Evolutionary conservation across 1,140 invertebrate genomes (phyloP).

Genomic region (Dreissena rostriformis): DNA sequence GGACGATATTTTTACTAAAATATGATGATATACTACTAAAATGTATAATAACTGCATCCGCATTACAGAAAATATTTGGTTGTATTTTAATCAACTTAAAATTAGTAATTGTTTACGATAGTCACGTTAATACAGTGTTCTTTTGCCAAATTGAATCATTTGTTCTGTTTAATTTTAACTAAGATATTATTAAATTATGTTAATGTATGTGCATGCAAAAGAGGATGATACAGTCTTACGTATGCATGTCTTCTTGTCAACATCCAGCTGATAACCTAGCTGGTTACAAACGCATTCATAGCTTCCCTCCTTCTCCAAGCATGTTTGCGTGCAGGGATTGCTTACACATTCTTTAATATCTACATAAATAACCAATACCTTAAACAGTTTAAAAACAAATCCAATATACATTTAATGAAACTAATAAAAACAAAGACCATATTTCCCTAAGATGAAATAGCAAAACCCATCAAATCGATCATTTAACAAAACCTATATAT

Average conservation of each 20-base stretch:
- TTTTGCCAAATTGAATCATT: neutral
- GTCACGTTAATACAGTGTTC: neutral
- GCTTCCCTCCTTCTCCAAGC: slow-evolving; percentile 14
- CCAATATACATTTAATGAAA: too few relatives aligned
- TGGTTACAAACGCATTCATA: slow-evolving; percentile 36
- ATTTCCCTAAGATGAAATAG: too few relatives aligned
- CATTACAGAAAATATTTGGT: neutral
- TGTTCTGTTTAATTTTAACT: neutral
- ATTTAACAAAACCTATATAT: too few relatives aligned
- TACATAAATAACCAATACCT: slow-evolving; percentile 9
- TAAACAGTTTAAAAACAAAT: too few relatives aligned
- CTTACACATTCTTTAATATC: slow-evolving; percentile 41
- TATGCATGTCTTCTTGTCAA: slow-evolving; percentile 32
- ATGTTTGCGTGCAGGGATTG: slow-evolving; percentile 35
- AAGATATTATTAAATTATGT: neutral
- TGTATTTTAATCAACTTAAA: neutral
- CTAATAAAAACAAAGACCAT: too few relatives aligned
- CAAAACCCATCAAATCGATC: too few relatives aligned
- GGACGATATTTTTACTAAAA: too few relatives aligned
- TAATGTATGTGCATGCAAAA: too few relatives aligned
- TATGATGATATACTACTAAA: neutral
- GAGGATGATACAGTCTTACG: neutral
- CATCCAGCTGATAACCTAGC: slow-evolving; percentile 32
- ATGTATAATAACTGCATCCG: neutral
- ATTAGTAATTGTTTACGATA: neutral